Conservation (phyloP, 2,797 vertebrate species). For the Salmo trutta region DNA sequence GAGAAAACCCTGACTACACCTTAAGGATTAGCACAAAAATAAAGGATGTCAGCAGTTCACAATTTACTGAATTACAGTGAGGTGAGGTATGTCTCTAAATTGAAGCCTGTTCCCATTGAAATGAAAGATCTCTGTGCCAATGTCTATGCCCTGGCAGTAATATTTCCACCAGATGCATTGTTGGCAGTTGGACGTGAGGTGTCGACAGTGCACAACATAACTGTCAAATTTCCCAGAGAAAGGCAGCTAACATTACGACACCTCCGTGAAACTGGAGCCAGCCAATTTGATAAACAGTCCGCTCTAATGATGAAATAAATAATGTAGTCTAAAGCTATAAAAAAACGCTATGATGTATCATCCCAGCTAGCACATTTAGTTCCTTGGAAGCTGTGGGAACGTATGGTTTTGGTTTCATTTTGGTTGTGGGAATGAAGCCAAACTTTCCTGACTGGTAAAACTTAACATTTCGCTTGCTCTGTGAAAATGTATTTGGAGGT, state of each 20-base stretch:
- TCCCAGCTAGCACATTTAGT: neutral
- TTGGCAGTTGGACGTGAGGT: conserved; percentile 5
- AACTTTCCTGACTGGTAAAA: too few species aligned
- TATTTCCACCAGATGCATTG: conserved; percentile 11
- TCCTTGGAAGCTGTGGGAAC: too few species aligned
- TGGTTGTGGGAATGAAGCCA: too few species aligned
- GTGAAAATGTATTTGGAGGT: neutral
- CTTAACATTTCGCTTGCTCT: too few species aligned
- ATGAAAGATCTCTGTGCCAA: neutral
- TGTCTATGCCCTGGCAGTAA: neutral
- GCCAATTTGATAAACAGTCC: conserved; percentile 28
- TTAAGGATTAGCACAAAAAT: neutral
- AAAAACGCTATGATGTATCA: neutral
- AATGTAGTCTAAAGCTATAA: conserved; percentile 2
- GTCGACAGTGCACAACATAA: conserved; percentile 11
- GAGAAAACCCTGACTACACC: neutral
- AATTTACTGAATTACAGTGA: neutral
- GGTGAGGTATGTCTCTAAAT: neutral
- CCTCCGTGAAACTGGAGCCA: conserved; percentile 28
- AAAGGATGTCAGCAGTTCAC: neutral
- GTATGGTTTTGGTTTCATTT: too few species aligned
- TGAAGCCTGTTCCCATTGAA: neutral
- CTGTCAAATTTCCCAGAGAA: conserved; percentile 36
- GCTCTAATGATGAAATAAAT: conserved; percentile 20
- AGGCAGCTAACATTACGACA: conserved; percentile 20